phyloP scores from a whole-genome alignment of 2,113 vertebrate genomes.

The Callorhinus ursinus region DNA sequence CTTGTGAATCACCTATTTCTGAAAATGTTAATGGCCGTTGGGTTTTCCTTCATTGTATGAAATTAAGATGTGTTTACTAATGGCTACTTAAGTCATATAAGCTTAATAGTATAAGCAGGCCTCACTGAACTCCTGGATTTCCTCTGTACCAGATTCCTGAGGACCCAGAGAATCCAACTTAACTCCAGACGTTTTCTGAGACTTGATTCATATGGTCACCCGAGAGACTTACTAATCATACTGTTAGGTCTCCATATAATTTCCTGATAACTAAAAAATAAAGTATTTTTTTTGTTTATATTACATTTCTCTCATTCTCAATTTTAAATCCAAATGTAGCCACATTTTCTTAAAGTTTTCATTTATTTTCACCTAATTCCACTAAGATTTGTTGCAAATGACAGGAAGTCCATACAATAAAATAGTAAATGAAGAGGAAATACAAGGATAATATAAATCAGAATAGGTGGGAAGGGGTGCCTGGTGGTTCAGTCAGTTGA shows the following conservation, averaged over 20 bases:
- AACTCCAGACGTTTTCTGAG: background rate
- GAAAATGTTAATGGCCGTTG: background rate
- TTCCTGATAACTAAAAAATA: background rate
- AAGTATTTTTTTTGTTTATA: background rate
- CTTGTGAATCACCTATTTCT: background rate
- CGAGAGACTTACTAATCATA: background rate
- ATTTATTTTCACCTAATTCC: background rate
- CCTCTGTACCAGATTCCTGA: background rate
- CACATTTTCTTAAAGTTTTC: background rate
- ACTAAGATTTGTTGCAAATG: background rate
- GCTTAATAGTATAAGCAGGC: background rate
- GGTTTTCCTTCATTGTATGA: constrained; percentile 20
- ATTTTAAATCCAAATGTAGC: background rate
- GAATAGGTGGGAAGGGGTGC: background rate
- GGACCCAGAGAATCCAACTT: background rate
- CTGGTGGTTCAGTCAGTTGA: background rate
- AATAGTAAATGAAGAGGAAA: background rate
- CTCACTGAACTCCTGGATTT: background rate
- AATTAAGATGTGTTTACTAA: background rate
- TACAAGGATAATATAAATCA: background rate
- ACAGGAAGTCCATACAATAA: background rate
- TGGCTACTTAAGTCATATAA: background rate
- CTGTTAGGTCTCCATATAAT: background rate
- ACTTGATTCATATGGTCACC: background rate
- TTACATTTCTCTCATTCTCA: background rate